Base-by-base conservation (phyloP, 2,888 invertebrate genomes). In the Calephelis perditalis region DNA sequence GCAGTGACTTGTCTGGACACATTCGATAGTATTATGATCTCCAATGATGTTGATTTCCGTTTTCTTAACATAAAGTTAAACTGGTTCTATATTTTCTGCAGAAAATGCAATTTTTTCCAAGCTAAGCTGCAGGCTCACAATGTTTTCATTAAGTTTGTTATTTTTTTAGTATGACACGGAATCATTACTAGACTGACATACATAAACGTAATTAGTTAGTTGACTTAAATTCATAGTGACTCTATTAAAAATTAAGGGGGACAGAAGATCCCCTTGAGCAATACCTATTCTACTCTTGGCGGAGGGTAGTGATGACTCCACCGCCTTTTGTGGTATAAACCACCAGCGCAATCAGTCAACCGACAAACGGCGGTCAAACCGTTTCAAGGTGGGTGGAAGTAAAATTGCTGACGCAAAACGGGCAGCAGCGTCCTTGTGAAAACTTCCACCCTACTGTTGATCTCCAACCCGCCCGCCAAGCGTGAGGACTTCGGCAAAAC, bases 171-270 rank as follows among this genome's bases (percentile, higher is more conserved):
- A 45, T 57, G 45, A 5, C 35, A 57, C 45, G 9, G 35, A 15
- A 26, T 57, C 44, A 57, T 57, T 45, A 11, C 45, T 26, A 10
- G 26, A 44, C 11, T 57, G 57, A 9, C n/a, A 46, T n/a, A 46
- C 10, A 46, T 46, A 46, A 7, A n/a, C 46, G 11, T n/a, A n/a
- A 9, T 46, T 46, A 46, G 11, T 46, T n/a, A n/a, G 11, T 46
- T n/a, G 10, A 46, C 46, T n/a, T 46, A 46, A 46, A 46, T 46
- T 46, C 11, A 46, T 46, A 11, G 46, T 46, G 10, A 46, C 11
- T 1, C 67, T 56, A 45, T 67, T 67, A 65, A 69, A 68, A 9
- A 69, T 36, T 6, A 68, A 43, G 12, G 68, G 69, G 3, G 67
- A 67, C 7, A 66, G 3, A 7, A 67, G 67, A 35, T 66, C 67